These are phyloP conservation scores for Sarcophaga rosellei DNA, from an alignment of 2,888 invertebrate species.

Conservation along the genomic window DNA sequence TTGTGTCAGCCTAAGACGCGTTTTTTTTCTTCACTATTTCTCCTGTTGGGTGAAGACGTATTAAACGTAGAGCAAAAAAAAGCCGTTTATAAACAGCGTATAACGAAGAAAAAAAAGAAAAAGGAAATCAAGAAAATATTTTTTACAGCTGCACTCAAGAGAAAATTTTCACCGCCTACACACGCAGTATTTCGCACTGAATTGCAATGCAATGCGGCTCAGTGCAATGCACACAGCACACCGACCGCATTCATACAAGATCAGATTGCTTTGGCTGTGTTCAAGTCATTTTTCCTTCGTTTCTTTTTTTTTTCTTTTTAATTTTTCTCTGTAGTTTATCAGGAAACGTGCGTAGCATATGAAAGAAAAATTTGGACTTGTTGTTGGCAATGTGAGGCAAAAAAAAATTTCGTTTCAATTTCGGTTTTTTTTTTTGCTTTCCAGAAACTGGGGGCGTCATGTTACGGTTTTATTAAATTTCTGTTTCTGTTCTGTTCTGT, in stretches of 20 bases:
- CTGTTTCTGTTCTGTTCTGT: slow-evolving; percentile 1
- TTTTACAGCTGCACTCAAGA: slow-evolving; percentile 58
- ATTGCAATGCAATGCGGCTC: neutral
- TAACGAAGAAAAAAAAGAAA: slow-evolving; percentile 27
- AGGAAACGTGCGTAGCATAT: slow-evolving; percentile 66
- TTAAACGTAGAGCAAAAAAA: neutral
- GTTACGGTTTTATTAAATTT: slow-evolving; percentile 51
- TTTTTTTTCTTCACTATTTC: slow-evolving; percentile 5
- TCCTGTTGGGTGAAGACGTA: slow-evolving; percentile 39
- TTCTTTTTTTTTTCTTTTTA: slow-evolving; percentile 27
- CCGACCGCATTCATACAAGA: slow-evolving; percentile 41
- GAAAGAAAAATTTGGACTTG: slow-evolving; percentile 34
- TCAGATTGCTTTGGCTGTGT: slow-evolving; percentile 61
- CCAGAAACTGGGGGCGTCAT: slow-evolving; percentile 62
- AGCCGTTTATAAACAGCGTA: slow-evolving; percentile 13
- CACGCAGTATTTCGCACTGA: slow-evolving; percentile 61
- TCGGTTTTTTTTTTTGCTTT: neutral
- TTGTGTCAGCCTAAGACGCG: slow-evolving; percentile 62
- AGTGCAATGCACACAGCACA: neutral
- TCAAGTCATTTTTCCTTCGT: neutral
- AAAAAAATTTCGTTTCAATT: slow-evolving; percentile 22
- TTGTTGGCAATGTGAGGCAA: slow-evolving; percentile 34
- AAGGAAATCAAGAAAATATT: slow-evolving; percentile 16
- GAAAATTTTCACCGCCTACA: slow-evolving; percentile 58
- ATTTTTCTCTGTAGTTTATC: slow-evolving; percentile 36